Base-by-base conservation (phyloP, 1,140 invertebrate species). In the Notospermus geniculatus region DNA sequence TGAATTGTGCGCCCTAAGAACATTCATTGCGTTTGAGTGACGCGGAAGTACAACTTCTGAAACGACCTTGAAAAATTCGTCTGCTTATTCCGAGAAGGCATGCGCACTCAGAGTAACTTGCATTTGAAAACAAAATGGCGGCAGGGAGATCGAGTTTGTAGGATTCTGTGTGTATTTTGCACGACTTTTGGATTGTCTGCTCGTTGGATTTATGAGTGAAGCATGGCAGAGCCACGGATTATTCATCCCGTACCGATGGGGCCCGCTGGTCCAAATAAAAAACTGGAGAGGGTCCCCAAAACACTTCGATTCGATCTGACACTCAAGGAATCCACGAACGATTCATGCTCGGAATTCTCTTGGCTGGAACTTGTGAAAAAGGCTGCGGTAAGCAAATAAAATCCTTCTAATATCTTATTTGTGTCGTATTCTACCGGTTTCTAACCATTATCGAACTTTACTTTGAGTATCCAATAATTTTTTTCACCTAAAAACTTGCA, bases 271-370 rank as follows among this genome's bases (percentile, higher is more conserved):
- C 71, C 71, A 45, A 70, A 71, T 52, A 73, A 77, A 60, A 74
- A 69, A 64, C 81, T 83, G 74, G 72, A 71, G 63, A 84, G 85
- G 73, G 71, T 76, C 63, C 74, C 75, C 65, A 83, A 82, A 70
- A 84, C 85, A 43, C 79, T 84, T 59, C 83, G 87, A 57, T 86
- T 88, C 73, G 75, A 79, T 55, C 73, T 88, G 62, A 80, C 79
- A 70, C 80, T 88, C 60, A 78, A 80, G 54, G 86, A 87, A 76
- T 86, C 86, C n/a, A 87, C 85, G 75, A 85, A 87, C 74, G 80
- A 83, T 77, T 82, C 82, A 76, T 87, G 83, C 79, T 84, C 86
- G 57, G 85, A 87, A 79, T 86, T 83, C 80, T 86, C 85, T 80
- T 88, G 86, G 79, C 79, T 80, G 70, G 83, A 87, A 64, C 81